phyloP scores from a whole-genome alignment of 2,797 vertebrate species.

The Macropodus opercularis region DNA sequence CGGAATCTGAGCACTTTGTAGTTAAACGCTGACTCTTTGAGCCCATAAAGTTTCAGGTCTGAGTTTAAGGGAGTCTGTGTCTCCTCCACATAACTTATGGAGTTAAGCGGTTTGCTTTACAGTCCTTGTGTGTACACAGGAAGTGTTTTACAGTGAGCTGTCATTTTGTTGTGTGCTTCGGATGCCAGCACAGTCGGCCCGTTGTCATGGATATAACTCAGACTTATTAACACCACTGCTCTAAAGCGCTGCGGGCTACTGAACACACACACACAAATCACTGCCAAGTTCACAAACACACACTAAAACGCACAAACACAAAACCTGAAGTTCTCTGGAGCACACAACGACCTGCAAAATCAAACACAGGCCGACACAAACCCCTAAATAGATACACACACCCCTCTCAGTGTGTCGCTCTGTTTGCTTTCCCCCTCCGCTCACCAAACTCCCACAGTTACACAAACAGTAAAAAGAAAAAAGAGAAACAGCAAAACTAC shows the following conservation, averaged over 20 bases:
- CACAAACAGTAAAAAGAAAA: slow-evolving; percentile 37
- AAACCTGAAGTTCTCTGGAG: slow-evolving; percentile 13
- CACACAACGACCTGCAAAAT: slow-evolving; percentile 12
- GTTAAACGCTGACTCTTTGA: neutral
- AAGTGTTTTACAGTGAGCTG: slow-evolving; percentile 61
- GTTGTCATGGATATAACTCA: slow-evolving; percentile 85
- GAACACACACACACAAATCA: slow-evolving; percentile 14
- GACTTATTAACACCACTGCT: slow-evolving; percentile 73
- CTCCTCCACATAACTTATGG: neutral
- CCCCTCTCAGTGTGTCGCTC: slow-evolving; percentile 28
- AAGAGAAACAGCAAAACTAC: slow-evolving; percentile 24
- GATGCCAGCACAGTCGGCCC: slow-evolving; percentile 71
- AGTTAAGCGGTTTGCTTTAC: slow-evolving; percentile 11
- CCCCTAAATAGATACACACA: slow-evolving; percentile 30
- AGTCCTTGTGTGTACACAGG: slow-evolving; percentile 32
- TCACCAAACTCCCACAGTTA: slow-evolving; percentile 52
- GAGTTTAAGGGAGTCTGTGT: slow-evolving; percentile 5
- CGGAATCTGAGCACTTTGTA: neutral
- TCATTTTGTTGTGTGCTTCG: slow-evolving; percentile 75
- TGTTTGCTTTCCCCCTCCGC: slow-evolving; percentile 49
- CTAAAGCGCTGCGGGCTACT: slow-evolving; percentile 57
- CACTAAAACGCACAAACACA: slow-evolving; percentile 17
- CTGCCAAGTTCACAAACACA: slow-evolving; percentile 25
- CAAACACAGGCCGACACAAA: slow-evolving; percentile 31
- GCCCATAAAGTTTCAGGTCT: neutral